Percentiles rank a stretch among this genome's conserved stretches.
Evolutionary conservation across 2,113 vertebrate species (phyloP).

Genomic region (Uropsilus gracilis): DNA sequence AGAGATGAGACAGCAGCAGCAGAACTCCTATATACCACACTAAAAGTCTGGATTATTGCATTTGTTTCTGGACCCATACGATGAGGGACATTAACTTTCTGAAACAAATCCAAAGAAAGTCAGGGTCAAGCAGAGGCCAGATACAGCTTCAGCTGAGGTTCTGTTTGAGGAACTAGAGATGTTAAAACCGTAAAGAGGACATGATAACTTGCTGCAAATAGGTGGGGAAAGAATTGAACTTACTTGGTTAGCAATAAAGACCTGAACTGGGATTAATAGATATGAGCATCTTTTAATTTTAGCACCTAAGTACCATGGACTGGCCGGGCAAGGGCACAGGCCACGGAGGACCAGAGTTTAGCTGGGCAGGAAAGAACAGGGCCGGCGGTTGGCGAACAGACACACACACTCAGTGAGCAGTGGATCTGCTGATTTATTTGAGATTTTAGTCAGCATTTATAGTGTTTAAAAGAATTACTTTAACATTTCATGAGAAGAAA

Average conservation of each 20-base stretch:
- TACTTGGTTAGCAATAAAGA: not conserved
- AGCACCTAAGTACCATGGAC: not conserved
- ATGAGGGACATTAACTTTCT: constrained; percentile 20
- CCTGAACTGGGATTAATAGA: not conserved
- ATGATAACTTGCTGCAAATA: not conserved
- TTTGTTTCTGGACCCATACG: constrained; percentile 32
- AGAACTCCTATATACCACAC: not conserved
- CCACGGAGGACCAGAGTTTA: no score
- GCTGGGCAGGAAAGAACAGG: no score
- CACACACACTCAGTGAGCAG: no score
- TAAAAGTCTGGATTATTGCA: not conserved
- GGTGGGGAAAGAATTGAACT: not conserved
- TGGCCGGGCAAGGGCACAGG: no score
- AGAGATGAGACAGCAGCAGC: not conserved
- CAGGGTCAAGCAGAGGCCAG: constrained; percentile 29
- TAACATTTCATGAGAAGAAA: no score
- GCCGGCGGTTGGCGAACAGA: no score
- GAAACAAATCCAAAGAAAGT: constrained; percentile 38
- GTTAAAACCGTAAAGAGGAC: not conserved
- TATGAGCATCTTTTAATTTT: not conserved
- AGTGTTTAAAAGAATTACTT: no score
- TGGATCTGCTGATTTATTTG: no score
- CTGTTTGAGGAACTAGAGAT: not conserved
- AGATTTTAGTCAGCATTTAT: no score
- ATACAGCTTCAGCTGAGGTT: not conserved